Evolutionary conservation across 1,140 invertebrate species (phyloP).

Genomic region (Pseudomyrmex gracilis): DNA sequence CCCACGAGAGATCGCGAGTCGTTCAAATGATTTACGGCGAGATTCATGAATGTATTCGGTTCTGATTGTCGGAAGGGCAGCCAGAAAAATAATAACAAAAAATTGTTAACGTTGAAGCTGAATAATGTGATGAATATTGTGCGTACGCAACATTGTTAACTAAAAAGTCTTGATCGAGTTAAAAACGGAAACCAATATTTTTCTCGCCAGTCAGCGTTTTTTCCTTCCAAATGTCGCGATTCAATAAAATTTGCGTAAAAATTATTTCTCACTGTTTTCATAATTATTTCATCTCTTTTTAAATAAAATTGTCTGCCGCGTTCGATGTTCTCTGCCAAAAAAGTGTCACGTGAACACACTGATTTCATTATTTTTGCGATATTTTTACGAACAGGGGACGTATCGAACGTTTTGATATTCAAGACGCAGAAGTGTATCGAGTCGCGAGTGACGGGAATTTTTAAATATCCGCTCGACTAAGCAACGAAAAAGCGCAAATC

Average conservation of each 20-base stretch:
- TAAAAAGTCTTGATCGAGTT: too few species aligned
- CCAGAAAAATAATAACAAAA: neutral
- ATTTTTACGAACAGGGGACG: too few species aligned
- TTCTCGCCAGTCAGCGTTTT: too few species aligned
- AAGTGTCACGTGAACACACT: neutral
- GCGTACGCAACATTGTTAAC: too few species aligned
- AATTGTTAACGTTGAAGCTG: neutral
- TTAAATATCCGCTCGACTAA: neutral
- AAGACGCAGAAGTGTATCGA: neutral
- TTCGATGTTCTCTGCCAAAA: too few species aligned
- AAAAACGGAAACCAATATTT: too few species aligned
- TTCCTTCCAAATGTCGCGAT: too few species aligned
- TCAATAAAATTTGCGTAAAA: too few species aligned
- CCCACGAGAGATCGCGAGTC: neutral
- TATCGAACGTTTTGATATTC: neutral
- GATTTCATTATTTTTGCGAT: neutral
- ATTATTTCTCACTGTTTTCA: too few species aligned
- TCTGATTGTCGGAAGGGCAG: neutral
- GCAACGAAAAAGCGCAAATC: neutral
- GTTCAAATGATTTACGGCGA: conserved; percentile 33
- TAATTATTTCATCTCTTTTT: too few species aligned
- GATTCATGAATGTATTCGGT: conserved; percentile 9
- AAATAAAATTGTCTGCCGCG: too few species aligned
- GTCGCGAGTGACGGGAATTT: neutral
- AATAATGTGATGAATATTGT: neutral